Base-by-base conservation (phyloP, 2,888 invertebrate species). In the Plagodis dolabraria region DNA sequence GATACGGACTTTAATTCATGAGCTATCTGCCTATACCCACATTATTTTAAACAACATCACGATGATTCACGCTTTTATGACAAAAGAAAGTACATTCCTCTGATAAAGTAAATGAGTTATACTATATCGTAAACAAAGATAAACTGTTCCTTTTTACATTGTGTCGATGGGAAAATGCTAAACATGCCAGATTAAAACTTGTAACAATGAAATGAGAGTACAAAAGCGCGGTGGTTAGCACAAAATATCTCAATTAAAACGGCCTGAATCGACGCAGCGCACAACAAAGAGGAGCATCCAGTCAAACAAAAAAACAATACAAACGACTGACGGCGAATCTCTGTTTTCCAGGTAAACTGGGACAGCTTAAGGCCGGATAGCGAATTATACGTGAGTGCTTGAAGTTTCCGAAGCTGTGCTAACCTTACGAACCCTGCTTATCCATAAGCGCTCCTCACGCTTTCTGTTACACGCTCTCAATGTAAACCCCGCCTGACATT, bases 311-410 rank as follows among this genome's bases (percentile, higher is more conserved):
- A 76, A 73, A 78, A 74, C 77, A 74, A 71, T 69, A 74, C 67
- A 72, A 77, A 74, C 74, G 86, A 79, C 87, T 89, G 87, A 86
- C 80, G 80, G 78, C 73, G 72, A 77, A 83, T 84, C 83, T 89
- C 85, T 84, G 84, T 86, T 87, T 92, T 92, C 86, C 92, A 92
- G 92, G 92, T 92, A 85, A 92, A 92, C 89, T 92, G 92, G 92
- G 92, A 92, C 87, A 92, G 89, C 90, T 87, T 92, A 90, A 92
- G 92, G 91, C 92, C 90, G 89, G 92, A 92, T 85, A 92, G 90
- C 86, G 92, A 92, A 82, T 85, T 92, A 89, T 92, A 92, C 85
- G 92, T 92, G 89, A 92, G 92, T 92, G 84, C 78, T 77, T 73
- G 73, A 79, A 76, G 80, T 79, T 77, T 76, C 70, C 73, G 73